Percentiles rank a stretch among this genome's conserved stretches.
These are phyloP conservation scores for Caenorhabditis sp. DNA, from an alignment of 2,888 invertebrate species.

Conservation along the genomic window DNA sequence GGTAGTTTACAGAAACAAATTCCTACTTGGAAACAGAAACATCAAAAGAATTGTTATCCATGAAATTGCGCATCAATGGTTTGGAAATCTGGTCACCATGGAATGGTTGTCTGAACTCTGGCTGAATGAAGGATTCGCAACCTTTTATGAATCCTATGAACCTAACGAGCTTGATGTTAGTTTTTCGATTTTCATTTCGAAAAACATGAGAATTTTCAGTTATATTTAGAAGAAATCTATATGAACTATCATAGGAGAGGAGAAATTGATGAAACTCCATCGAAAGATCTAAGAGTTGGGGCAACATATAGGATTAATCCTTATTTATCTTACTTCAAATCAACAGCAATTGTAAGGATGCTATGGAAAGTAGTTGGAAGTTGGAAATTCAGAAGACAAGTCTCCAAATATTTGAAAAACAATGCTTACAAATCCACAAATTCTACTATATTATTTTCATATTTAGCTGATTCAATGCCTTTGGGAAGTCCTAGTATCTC, in stretches of 20 bases:
- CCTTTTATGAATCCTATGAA: background rate
- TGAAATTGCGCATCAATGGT: background rate
- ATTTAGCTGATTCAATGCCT: background rate
- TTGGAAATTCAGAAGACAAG: background rate
- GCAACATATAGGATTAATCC: too few relatives aligned
- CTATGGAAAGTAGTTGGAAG: background rate
- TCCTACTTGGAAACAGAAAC: too few relatives aligned
- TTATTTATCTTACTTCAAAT: too few relatives aligned
- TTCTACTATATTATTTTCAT: background rate
- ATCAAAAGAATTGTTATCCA: background rate
- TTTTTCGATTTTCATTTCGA: too few relatives aligned
- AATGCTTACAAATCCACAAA: background rate
- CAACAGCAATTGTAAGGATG: background rate
- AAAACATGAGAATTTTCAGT: too few relatives aligned
- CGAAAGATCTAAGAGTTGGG: background rate
- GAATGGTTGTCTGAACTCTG: background rate
- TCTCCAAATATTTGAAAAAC: background rate
- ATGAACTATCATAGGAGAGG: too few relatives aligned
- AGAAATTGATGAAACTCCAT: too few relatives aligned
- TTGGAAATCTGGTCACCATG: background rate
- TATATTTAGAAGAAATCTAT: too few relatives aligned
- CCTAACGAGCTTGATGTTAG: too few relatives aligned
- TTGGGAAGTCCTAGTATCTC: background rate
- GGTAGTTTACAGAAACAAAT: too few relatives aligned
- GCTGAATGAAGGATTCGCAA: background rate